These are phyloP conservation scores for Luperina nickerlii DNA, from an alignment of 2,888 invertebrate genomes.

Conservation along the genomic window DNA sequence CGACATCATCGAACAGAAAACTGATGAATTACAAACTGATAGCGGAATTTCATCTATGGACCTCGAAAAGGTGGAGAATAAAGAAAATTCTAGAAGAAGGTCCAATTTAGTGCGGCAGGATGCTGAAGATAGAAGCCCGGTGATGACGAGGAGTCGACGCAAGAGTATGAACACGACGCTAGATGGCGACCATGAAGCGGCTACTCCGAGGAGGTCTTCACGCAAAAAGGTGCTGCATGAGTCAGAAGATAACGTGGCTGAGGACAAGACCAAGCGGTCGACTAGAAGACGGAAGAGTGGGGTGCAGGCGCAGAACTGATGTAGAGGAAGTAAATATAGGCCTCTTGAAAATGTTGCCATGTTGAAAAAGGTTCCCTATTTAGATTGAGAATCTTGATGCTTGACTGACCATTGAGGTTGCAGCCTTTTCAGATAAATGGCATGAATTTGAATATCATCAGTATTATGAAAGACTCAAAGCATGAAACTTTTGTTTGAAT, in stretches of 20 bases:
- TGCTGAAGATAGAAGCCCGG: slow-evolving; percentile 73
- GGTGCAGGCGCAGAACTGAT: slow-evolving; percentile 38
- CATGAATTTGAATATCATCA: not conserved
- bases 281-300: slow-evolving; percentile 66
- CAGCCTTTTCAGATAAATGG: not conserved
- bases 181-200: slow-evolving; percentile 37
- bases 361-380: not conserved
- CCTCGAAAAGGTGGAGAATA: slow-evolving; percentile 69
- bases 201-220: slow-evolving; percentile 58
- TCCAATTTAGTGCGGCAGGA: slow-evolving; percentile 74
- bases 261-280: slow-evolving; percentile 66
- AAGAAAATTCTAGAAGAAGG: slow-evolving; percentile 72
- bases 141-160: slow-evolving; percentile 77
- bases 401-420: not conserved
- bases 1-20: slow-evolving; percentile 27
- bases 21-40: slow-evolving; percentile 46
- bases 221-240: slow-evolving; percentile 72
- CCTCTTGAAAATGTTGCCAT: slow-evolving; percentile 6
- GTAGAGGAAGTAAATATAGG: not conserved
- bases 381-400: not conserved
- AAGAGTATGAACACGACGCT: slow-evolving; percentile 71
- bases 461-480: not conserved
- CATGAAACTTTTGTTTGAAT: not conserved
- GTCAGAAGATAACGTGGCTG: slow-evolving; percentile 62
- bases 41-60: slow-evolving; percentile 69